A percentile compares a stretch with the other conserved stretches of the same genome.
Conservation (phyloP, 2,888 invertebrate genomes). For the Lypha dubia region DNA sequence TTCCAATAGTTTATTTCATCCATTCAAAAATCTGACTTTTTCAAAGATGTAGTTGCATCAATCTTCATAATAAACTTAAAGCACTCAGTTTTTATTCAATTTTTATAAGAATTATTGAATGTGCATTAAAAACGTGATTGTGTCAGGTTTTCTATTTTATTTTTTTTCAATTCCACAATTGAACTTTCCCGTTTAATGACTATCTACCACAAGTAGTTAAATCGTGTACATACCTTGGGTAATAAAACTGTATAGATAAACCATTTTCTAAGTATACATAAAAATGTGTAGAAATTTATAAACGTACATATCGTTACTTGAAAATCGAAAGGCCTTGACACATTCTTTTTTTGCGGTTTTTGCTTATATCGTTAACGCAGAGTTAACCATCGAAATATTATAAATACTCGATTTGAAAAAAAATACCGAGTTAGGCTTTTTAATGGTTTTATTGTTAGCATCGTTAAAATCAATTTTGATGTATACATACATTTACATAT, state of each 20-base stretch:
- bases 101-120: slow-evolving; percentile 52
- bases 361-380: too few species aligned
- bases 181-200: slow-evolving; percentile 65
- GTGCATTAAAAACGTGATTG: slow-evolving; percentile 50
- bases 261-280: neutral
- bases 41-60: slow-evolving; percentile 24
- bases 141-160: slow-evolving; percentile 51
- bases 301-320: too few species aligned
- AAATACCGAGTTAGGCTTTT: too few species aligned
- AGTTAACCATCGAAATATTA: too few species aligned
- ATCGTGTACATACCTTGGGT: slow-evolving; percentile 27
- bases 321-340: too few species aligned
- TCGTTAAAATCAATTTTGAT: too few species aligned
- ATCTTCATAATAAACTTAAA: slow-evolving; percentile 16
- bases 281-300: neutral
- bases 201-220: slow-evolving; percentile 29
- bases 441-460: too few species aligned
- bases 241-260: neutral
- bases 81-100: slow-evolving; percentile 12
- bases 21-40: slow-evolving; percentile 9
- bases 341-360: too few species aligned
- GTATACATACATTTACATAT: too few species aligned
- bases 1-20: neutral
- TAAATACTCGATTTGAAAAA: too few species aligned
- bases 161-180: slow-evolving; percentile 42